Percentiles rank a stretch among this genome's conserved stretches.
Evolutionary conservation across 2,888 invertebrate species (phyloP).

Genomic region (Latrodectus elegans): DNA sequence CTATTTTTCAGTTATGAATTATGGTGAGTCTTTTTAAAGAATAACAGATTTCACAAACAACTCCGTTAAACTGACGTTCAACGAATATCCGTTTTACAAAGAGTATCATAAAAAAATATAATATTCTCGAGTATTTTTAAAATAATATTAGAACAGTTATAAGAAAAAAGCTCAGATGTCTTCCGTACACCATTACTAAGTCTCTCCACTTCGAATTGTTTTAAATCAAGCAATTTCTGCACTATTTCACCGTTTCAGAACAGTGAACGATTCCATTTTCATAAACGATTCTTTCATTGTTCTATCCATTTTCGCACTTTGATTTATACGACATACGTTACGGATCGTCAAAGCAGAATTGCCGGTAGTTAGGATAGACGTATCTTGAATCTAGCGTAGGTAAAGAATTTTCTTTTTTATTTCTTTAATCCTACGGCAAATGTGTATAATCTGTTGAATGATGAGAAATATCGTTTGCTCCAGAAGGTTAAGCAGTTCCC

Average conservation of each 20-base stretch:
- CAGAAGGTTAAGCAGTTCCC: background rate
- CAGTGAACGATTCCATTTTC: background rate
- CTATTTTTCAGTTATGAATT: too few relatives aligned
- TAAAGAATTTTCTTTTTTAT: background rate
- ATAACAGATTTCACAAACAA: too few relatives aligned
- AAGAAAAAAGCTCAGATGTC: too few relatives aligned
- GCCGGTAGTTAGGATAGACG: background rate
- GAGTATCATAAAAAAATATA: too few relatives aligned
- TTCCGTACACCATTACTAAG: too few relatives aligned
- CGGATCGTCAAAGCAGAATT: constrained; percentile 24
- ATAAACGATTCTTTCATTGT: constrained; percentile 37
- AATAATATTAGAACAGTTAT: too few relatives aligned
- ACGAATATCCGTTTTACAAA: too few relatives aligned
- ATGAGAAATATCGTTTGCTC: background rate
- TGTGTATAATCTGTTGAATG: background rate
- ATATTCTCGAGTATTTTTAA: too few relatives aligned
- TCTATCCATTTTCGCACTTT: constrained; percentile 16
- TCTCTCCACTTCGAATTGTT: background rate
- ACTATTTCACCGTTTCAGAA: constrained; percentile 11
- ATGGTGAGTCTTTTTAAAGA: too few relatives aligned
- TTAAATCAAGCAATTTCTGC: constrained; percentile 15
- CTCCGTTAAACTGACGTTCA: too few relatives aligned
- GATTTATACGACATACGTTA: constrained; percentile 16
- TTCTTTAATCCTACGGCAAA: background rate
- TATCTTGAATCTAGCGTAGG: background rate